Evolutionary conservation across 2,888 invertebrate species (phyloP), one percentile per base, ranked within the genome.

Genomic region (Quadroppia sp.): DNA sequence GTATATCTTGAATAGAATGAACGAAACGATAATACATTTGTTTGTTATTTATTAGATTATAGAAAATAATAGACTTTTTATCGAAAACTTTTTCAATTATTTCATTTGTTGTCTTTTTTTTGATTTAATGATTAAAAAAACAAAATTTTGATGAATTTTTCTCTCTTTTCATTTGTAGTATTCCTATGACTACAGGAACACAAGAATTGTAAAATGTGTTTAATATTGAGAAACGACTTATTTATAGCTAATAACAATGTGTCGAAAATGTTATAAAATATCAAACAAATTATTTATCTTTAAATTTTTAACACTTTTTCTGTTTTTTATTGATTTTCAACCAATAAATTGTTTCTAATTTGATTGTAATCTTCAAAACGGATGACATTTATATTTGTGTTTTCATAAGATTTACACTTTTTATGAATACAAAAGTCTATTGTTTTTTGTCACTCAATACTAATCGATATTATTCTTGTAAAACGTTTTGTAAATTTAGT

Each of bases 141-240:
- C n/a, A n/a, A n/a, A n/a, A n/a, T n/a, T n/a, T 59, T 59, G 15
- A 20, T 36, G 36, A 36, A 53, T 28, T 32, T 32, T 17, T 61
- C 15, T 67, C 32, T 67, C 32, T 23, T 67, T 40, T 13, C 9
- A 40, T 64, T 2, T 67, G 32, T 67, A 67, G 67, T 67, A 67
- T 6, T 67, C 67, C 67, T 67, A 42, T 45, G 36, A 36, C 20
- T n/a, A 50, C 7, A 23, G 67, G 40, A 40, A 42, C 40, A 42
- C 36, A 36, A 42, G 67, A 67, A n/a, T 67, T 67, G 42, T 67
- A 67, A 42, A 23, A 1, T 36, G n/a, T 36, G 13, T 25, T n/a
- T 13, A 7, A 7, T 23, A 23, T 40, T 11, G 20, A 67, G 40
- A 40, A n/a, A n/a, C 15, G 67, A 20, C 67, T 42, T 36, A 9